phyloP scores from a whole-genome alignment of 2,113 vertebrate genomes.

The Lophura nycthemera region DNA sequence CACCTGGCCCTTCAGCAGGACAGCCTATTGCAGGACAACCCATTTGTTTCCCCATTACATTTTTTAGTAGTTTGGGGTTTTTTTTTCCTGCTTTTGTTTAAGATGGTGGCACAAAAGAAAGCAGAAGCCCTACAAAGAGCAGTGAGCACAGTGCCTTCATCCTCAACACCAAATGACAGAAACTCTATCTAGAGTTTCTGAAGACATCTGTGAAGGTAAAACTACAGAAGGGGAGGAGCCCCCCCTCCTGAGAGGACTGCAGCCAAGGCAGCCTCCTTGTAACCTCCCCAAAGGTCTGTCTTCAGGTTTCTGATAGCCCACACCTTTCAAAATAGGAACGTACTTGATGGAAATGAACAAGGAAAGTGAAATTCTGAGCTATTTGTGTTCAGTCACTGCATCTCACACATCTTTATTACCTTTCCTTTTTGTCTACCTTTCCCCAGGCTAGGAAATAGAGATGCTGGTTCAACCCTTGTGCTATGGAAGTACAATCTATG shows the following conservation, averaged over 20 bases:
- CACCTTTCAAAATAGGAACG: not conserved
- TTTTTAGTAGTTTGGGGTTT: not conserved
- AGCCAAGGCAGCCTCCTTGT: not conserved
- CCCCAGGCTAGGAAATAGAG: not conserved
- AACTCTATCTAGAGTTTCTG: not conserved
- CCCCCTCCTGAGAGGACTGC: not conserved
- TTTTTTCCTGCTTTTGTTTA: not conserved
- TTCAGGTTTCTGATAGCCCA: not conserved
- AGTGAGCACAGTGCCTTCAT: not conserved
- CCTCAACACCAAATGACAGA: not conserved
- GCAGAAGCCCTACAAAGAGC: not conserved
- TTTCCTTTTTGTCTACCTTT: not conserved
- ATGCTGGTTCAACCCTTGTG: fast-evolving
- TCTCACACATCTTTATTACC: not conserved
- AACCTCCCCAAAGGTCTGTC: not conserved
- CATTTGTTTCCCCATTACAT: fast-evolving
- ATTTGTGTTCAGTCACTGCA: not conserved
- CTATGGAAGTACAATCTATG: slow-evolving; percentile 41
- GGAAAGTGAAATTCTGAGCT: not conserved
- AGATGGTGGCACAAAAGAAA: not conserved
- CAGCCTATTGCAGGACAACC: not conserved
- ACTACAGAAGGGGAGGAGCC: not conserved
- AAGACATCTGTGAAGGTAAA: not conserved
- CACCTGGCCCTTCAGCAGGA: not conserved
- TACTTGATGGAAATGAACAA: not conserved